Percentiles rank a stretch among this genome's conserved stretches.
phyloP scores from a whole-genome alignment of 30 jellyfish, hydroid and myxozoan genomes.

The Aurelia aurita complex sp. Pacific region DNA sequence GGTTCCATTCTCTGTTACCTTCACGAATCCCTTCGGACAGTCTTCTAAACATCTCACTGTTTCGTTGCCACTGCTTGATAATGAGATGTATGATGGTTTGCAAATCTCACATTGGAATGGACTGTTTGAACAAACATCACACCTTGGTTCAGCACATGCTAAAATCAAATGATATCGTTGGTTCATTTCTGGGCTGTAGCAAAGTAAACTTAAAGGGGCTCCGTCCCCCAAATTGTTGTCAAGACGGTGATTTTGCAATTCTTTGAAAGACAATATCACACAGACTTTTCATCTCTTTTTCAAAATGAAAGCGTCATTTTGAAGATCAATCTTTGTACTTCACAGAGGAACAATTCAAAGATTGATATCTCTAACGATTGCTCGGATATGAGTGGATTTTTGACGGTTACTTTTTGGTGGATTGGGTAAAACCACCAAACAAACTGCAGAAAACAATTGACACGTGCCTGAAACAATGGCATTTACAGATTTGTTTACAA shows the following conservation, averaged over 20 bases:
- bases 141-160: conserved; percentile 57
- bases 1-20: conserved; percentile 13
- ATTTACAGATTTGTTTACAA: too few relatives aligned
- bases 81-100: conserved; percentile 19
- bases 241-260: too few relatives aligned
- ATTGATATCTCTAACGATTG: too few relatives aligned
- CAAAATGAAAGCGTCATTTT: too few relatives aligned
- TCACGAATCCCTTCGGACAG: conserved; percentile 36
- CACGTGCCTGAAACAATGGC: too few relatives aligned
- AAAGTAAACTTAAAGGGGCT: not conserved
- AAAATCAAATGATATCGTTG: not conserved
- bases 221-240: too few relatives aligned
- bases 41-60: conserved; percentile 32
- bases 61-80: not conserved
- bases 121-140: conserved; percentile 17
- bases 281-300: not conserved
- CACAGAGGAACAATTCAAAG: too few relatives aligned
- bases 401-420: too few relatives aligned
- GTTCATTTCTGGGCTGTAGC: not conserved
- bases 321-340: too few relatives aligned
- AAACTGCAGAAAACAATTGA: too few relatives aligned
- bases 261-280: not conserved
- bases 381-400: too few relatives aligned
- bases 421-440: too few relatives aligned
- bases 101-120: conserved; percentile 46